A percentile compares a stretch with the other conserved stretches of the same genome.
Evolutionary conservation across 2,797 vertebrate genomes (phyloP).

Genomic region (Microchirus variegatus): DNA sequence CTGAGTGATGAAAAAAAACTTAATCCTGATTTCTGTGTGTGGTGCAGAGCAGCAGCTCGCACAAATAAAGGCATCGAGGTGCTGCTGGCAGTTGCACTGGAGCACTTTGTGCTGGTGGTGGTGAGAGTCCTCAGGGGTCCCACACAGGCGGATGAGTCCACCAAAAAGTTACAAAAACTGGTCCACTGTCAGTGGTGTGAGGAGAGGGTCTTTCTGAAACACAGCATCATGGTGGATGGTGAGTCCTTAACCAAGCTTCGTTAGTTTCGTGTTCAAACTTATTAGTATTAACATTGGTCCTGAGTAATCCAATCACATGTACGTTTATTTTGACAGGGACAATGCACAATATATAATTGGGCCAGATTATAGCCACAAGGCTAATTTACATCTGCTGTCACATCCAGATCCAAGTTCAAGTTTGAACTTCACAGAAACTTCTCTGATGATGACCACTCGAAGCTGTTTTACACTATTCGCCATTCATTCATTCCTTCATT

Average conservation of each 20-base stretch:
- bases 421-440: too few relatives aligned
- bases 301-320: too few relatives aligned
- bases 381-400: too few relatives aligned
- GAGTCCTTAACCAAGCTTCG: slow-evolving; percentile 24
- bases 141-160: slow-evolving; percentile 88
- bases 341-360: too few relatives aligned
- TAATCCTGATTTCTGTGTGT: background rate
- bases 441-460: too few relatives aligned
- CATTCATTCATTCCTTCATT: too few relatives aligned
- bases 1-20: fast-evolving
- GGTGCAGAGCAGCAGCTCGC: slow-evolving; percentile 90
- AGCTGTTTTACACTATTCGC: too few relatives aligned
- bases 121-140: slow-evolving; percentile 92
- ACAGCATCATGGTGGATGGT: slow-evolving; percentile 94
- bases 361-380: too few relatives aligned
- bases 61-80: slow-evolving; percentile 98
- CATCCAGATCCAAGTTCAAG: too few relatives aligned
- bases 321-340: too few relatives aligned
- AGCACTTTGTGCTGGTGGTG: slow-evolving; percentile 96
- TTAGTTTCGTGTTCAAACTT: background rate
- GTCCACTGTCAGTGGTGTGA: slow-evolving; percentile 98
- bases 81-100: slow-evolving; percentile 91
- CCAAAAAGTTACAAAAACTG: slow-evolving; percentile 88
- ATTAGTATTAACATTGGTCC: background rate
- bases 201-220: slow-evolving; percentile 92